Evolutionary conservation across 2,797 vertebrate species (phyloP), one percentile per base, ranked within the genome.

Genomic region (Acrocephalus scirpaceus): DNA sequence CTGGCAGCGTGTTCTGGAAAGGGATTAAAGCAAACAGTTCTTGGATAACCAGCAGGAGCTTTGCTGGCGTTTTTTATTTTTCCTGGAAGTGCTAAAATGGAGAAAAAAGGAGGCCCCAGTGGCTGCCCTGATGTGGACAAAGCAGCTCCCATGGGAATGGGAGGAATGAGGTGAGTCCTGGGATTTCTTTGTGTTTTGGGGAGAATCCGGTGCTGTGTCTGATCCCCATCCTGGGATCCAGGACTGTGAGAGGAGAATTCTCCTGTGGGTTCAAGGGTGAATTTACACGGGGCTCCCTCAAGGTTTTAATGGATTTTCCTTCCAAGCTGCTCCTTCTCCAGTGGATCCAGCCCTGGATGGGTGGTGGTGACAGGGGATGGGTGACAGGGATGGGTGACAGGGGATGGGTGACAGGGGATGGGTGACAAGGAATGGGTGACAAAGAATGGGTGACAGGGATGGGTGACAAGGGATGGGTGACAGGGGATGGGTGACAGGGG

Each of bases 161-260:
- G 3, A n/a, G 51, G 53, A 81, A n/a, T 40, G 34, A 71, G 87
- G 71, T 11, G 87, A 73, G 27, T 58, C 25, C 34, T 57, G 81
- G 16, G 32, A 2, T 20, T 36, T 13, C 0, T 10, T 53, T 23
- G 66, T 4, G 1, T 45, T 51, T 16, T 21, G 22, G 50, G 62
- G 30, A 17, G 19, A 4, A 25, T 9, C 30, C 19, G 61, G 38
- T 25, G 58, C 10, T 1, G 0, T n/a, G 3, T 47, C 53, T 26
- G 64, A 11, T 19, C 48, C 5, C n/a, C 3, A 0, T 40, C 61
- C 38, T 0, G 0, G 12, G 20, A 48, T 23, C 32, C 62, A 5
- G 38, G 30, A 53, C 70, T 27, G 44, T 2, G 9, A 64, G 80
- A 81, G 80, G 78, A 66, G 53, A 13, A 32, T 45, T 27, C 50